Conservation (phyloP, 2,113 vertebrate genomes). For the Nothobranchius furzeri region DNA sequence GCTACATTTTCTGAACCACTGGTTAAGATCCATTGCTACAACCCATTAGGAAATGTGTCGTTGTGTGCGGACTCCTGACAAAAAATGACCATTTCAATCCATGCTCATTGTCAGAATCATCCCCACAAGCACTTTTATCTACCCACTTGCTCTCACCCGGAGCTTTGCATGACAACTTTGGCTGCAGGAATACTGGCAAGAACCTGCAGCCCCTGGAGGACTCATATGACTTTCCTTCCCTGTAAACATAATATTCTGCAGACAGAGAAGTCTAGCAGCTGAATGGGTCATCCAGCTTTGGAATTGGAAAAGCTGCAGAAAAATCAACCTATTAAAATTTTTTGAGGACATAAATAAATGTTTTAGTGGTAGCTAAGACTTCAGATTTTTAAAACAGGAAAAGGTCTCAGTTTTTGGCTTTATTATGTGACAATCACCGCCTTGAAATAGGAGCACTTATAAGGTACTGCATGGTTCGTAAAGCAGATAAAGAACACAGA, state of each 20-base stretch:
- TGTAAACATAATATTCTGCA: constrained; percentile 53
- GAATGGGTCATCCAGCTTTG: constrained; percentile 28
- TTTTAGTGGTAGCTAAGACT: background rate
- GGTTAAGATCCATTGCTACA: constrained; percentile 56
- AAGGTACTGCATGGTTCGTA: background rate
- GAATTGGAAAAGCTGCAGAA: constrained; percentile 15
- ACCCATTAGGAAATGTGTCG: constrained; percentile 57
- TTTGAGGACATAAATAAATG: constrained; percentile 2
- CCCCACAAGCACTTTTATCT: constrained; percentile 62
- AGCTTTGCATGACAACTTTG: constrained; percentile 64
- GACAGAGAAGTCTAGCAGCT: constrained; percentile 45
- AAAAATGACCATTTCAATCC: constrained; percentile 36
- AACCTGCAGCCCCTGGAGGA: constrained; percentile 58
- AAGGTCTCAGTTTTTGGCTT: background rate
- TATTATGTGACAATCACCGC: background rate
- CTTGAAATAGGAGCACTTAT: background rate
- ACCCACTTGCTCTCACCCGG: constrained; percentile 53
- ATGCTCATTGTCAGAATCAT: constrained; percentile 50
- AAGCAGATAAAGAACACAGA: constrained; percentile 4
- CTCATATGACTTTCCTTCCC: constrained; percentile 58
- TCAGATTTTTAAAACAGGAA: background rate
- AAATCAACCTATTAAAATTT: constrained; percentile 26
- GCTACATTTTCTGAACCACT: constrained; percentile 59
- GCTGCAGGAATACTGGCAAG: constrained; percentile 63
- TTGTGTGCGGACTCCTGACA: constrained; percentile 52